Conservation (phyloP, 2,797 vertebrate species). For the Columba guinea region DNA sequence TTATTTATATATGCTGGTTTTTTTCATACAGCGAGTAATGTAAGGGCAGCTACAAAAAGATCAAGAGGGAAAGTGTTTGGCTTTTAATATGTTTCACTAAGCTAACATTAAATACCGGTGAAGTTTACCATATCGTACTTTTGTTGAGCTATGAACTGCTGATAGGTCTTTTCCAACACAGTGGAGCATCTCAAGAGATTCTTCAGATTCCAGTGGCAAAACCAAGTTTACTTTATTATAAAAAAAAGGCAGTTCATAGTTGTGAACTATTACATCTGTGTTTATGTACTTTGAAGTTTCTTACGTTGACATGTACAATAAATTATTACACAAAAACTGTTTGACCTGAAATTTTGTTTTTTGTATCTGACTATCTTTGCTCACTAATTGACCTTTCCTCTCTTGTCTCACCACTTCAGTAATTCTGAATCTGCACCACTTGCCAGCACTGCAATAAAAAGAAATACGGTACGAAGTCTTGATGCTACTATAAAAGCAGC, state of each 20-base stretch:
- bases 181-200: background rate
- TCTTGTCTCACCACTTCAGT: background rate
- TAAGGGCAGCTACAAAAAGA: background rate
- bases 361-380: background rate
- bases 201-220: background rate
- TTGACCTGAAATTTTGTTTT: background rate
- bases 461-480: slow-evolving; percentile 13
- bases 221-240: background rate
- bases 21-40: background rate
- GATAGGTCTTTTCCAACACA: background rate
- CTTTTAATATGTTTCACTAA: background rate
- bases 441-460: background rate
- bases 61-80: background rate
- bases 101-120: background rate
- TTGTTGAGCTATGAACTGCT: background rate
- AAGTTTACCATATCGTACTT: background rate
- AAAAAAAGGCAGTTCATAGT: background rate
- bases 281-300: background rate
- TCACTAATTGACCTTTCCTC: background rate
- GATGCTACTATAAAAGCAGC: slow-evolving; percentile 12
- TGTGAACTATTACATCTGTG: background rate
- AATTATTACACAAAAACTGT: background rate
- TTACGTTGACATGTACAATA: background rate
- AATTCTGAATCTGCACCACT: background rate
- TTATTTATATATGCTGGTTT: background rate